Evolutionary conservation across 2,797 vertebrate species (phyloP).

Genomic region (Brachymystax lenok): DNA sequence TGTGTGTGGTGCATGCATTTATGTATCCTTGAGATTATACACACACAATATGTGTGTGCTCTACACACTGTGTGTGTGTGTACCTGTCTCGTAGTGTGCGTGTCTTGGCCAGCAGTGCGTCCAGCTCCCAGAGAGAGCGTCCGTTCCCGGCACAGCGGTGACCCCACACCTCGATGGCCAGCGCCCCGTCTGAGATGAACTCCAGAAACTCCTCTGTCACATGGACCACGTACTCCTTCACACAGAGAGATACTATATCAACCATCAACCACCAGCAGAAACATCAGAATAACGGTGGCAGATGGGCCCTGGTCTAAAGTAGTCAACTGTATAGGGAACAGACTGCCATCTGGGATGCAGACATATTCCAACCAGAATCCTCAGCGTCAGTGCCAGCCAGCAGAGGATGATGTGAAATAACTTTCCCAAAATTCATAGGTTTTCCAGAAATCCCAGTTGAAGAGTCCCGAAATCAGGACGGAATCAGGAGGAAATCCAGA

Average conservation of each 20-base stretch:
- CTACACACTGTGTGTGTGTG: conserved; percentile 6
- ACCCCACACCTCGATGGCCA: conserved; percentile 98
- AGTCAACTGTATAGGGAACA: no score
- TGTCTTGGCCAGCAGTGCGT: conserved; percentile 91
- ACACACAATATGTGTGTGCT: background rate
- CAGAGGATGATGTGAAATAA: no score
- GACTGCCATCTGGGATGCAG: no score
- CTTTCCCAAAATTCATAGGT: no score
- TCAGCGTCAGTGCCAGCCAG: no score
- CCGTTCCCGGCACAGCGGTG: conserved; percentile 93
- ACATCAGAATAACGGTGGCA: no score
- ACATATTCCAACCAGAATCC: no score
- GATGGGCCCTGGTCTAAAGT: no score
- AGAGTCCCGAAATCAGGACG: no score
- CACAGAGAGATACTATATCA: conserved; percentile 11
- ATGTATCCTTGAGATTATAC: conserved; percentile 2
- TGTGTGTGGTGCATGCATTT: background rate
- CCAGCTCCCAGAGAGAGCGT: conserved; percentile 86
- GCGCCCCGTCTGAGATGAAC: conserved; percentile 94
- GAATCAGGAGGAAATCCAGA: no score
- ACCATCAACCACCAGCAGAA: no score
- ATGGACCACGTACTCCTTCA: conserved; percentile 89
- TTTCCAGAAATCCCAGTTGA: background rate
- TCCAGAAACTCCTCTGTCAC: conserved; percentile 96
- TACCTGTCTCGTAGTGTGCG: conserved; percentile 92